A percentile compares a stretch with the other conserved stretches of the same genome.
phyloP scores from a whole-genome alignment of 1,140 invertebrate genomes.

The Cydia pomonella region DNA sequence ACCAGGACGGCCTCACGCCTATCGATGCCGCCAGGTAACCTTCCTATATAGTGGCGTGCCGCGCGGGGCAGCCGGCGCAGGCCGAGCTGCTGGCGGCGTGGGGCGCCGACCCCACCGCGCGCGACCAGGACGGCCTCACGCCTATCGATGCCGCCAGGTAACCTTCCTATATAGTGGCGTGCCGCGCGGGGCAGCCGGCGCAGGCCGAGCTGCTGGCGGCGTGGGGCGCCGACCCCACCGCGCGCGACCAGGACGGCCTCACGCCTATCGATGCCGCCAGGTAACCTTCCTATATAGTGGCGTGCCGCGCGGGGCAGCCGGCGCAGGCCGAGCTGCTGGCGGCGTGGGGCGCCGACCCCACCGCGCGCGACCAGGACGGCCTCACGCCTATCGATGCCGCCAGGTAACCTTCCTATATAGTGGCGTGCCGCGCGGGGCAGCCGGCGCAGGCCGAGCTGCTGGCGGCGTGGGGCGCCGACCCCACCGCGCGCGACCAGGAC shows the following conservation, averaged over 20 bases:
- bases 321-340: slow-evolving; percentile 94
- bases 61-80: slow-evolving; percentile 91
- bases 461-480: slow-evolving; percentile 96
- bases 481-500: slow-evolving; percentile 88
- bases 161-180: slow-evolving; percentile 36
- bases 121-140: slow-evolving; percentile 88
- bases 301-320: slow-evolving; percentile 90
- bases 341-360: slow-evolving; percentile 97
- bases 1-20: slow-evolving; percentile 88
- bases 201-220: slow-evolving; percentile 95
- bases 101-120: slow-evolving; percentile 94
- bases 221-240: slow-evolving; percentile 96
- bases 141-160: slow-evolving; percentile 92
- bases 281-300: slow-evolving; percentile 77
- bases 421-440: slow-evolving; percentile 92
- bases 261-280: slow-evolving; percentile 92
- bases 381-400: slow-evolving; percentile 91
- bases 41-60: too few relatives aligned
- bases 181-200: slow-evolving; percentile 89
- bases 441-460: slow-evolving; percentile 93
- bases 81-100: slow-evolving; percentile 95
- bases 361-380: slow-evolving; percentile 87
- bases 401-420: slow-evolving; percentile 81
- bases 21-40: slow-evolving; percentile 91
- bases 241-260: slow-evolving; percentile 87